These are phyloP conservation scores for Platygyra sinensis DNA, from an alignment of 64 coral and sea anemone genomes.

Conservation along the genomic window DNA sequence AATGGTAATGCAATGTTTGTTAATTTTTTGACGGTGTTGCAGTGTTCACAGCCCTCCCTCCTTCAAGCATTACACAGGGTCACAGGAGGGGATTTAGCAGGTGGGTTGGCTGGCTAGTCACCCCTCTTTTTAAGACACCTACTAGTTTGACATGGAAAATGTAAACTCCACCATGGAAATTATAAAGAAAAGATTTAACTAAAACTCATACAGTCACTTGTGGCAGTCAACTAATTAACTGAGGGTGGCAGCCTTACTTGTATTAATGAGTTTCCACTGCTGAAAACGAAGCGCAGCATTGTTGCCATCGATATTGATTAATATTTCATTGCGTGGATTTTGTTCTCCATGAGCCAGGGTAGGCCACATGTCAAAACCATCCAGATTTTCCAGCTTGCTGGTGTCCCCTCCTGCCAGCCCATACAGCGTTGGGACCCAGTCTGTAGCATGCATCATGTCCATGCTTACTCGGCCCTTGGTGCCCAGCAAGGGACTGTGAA, in stretches of 20 bases:
- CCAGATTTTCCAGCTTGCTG: not conserved
- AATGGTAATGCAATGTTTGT: no score
- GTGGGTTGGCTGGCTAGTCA: no score
- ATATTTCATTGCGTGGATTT: conserved; percentile 48
- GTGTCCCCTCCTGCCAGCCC: not conserved
- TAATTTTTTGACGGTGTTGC: no score
- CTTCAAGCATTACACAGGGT: not conserved
- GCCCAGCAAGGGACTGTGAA: conserved; percentile 17
- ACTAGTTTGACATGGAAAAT: no score
- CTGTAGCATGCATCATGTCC: conserved; percentile 16
- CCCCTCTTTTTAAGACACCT: no score
- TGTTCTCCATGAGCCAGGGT: conserved; percentile 31
- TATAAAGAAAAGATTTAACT: no score
- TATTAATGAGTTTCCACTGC: conserved; percentile 74
- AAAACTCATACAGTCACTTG: not conserved
- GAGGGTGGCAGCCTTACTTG: conserved; percentile 10
- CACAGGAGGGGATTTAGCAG: no score
- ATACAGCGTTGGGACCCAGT: conserved; percentile 27
- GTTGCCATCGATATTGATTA: conserved; percentile 44
- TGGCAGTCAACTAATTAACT: not conserved
- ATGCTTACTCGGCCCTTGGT: conserved; percentile 25
- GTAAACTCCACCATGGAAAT: no score
- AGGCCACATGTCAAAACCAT: conserved; percentile 37
- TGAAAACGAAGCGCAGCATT: conserved; percentile 45
- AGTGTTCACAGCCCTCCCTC: no score